These are phyloP conservation scores for Drosophila mimica DNA, from an alignment of 2,888 invertebrate species.

Conservation along the genomic window DNA sequence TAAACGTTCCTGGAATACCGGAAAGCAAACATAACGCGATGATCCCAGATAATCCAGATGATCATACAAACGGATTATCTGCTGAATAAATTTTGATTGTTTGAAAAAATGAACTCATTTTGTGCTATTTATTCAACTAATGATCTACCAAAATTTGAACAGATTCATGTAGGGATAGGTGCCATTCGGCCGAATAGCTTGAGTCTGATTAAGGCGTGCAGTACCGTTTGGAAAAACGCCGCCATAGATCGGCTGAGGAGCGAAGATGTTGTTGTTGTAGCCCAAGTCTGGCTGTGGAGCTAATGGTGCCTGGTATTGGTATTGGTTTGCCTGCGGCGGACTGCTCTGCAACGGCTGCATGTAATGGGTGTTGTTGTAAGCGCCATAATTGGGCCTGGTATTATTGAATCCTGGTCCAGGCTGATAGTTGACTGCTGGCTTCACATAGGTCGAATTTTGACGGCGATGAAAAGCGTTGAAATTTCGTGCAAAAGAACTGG, in stretches of 20 bases:
- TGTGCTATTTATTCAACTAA: constrained; percentile 22
- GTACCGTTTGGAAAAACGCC: constrained; percentile 12
- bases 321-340: constrained; percentile 1
- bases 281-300: constrained; percentile 20
- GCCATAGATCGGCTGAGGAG: constrained; percentile 2
- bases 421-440: constrained; percentile 39
- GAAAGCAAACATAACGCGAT: constrained; percentile 63
- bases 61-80: constrained; percentile 28
- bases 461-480: constrained; percentile 7
- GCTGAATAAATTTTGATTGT: constrained; percentile 64
- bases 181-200: constrained; percentile 16
- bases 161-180: constrained; percentile 27
- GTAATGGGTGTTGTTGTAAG: constrained; percentile 1
- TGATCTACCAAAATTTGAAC: constrained; percentile 42
- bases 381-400: neutral
- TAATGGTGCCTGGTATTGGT: constrained; percentile 6
- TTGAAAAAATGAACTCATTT: constrained; percentile 57
- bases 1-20: constrained; percentile 74
- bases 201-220: constrained; percentile 21
- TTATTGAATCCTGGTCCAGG: constrained; percentile 11
- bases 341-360: neutral
- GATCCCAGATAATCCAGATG: constrained; percentile 55
- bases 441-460: constrained; percentile 39
- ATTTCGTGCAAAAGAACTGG: constrained; percentile 18
- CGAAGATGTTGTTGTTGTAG: constrained; percentile 4